Base-by-base conservation (phyloP, 1,140 invertebrate genomes). In the Caenorhabditis briggsae region DNA sequence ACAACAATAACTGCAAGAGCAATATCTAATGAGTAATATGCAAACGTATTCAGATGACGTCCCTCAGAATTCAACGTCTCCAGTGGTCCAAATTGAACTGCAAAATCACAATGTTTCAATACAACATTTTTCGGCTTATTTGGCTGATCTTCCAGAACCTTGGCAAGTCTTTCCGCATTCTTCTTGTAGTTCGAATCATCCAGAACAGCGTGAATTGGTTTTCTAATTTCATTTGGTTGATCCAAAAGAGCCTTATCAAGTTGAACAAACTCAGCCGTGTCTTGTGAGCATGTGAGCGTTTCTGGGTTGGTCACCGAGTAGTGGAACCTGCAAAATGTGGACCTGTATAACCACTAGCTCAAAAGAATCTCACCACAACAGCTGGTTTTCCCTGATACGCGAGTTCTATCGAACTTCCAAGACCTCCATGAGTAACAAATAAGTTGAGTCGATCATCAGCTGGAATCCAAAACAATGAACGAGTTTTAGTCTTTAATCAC, bases 391-490 rank as follows among this genome's bases (percentile, higher is more conserved):
- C 85, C 25, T 55, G 70, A 65, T 82, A 86, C 33, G 85, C 85
- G 5, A 86, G 16, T 41, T 86, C 85, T 8, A 55, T 43, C 6
- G 85, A 78, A 23, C 64, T 78, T 55, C 85, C 85, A 33, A 86
- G 78, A n/a, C 85, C 85, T 46, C 85, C 85, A 59, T 86, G 85
- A 59, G 85, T 86, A 18, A 86, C 23, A 78, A 86, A 86, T 6
- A 86, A 78, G 11, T 53, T 56, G 16, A 86, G 48, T 11, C 85
- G 33, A 20, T 70, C 33, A 46, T 86, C 85, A 46, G 85, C 70
- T 86, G 59, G 56, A 59, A 84, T 46, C 33, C 33, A 33, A 33
- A 33, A 33, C n/a, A 11, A 33, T 16, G 25, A 11, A 1, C 3
- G 3, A 5, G 5, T 1, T 8, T 5, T 5, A 53, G 20, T 23